Base-by-base conservation (phyloP, 2,113 vertebrate species). In the Himantopus leucocephalus region DNA sequence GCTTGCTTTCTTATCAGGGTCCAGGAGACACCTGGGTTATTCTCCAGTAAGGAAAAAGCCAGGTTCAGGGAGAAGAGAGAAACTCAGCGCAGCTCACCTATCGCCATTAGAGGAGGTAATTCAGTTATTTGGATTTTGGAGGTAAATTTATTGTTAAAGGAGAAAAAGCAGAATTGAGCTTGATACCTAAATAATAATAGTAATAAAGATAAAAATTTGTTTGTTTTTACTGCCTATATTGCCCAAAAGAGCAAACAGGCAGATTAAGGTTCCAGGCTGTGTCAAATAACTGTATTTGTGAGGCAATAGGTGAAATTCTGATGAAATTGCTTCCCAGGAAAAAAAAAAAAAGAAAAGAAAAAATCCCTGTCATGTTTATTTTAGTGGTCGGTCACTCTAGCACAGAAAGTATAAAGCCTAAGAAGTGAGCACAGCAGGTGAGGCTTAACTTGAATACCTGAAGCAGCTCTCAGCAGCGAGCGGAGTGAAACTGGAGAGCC, bases 381-480 rank as follows among this genome's bases (percentile, higher is more conserved):
- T 59, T 62, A 62, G 43, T 11, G 26, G 50, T 79, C 2, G 6
- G 60, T 77, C 70, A 39, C 86, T 95, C 81, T 47, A 48, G 73
- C 56, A 58, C 12, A 30, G 78, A 47, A 68, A 55, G 34, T 27
- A 27, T 5, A 41, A 59, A 63, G 63, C 4, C 6, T 63, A 48
- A 92, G 88, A 30, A 43, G 67, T 41, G 75, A 55, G 59, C 89
- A 48, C 88, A 55, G 62, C 68, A 80, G 72, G 88, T 5, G 3
- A 41, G 35, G 20, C 66, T 48, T 48, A 58, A 41, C 59, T 48
- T 39, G 21, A 68, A 37, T 48, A 91, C 84, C 86, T 93, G 88
- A 78, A 85, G 72, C 80, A 81, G 70, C 63, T 75, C 79, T 83
- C 92, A 77, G 95, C 91, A 77, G 89, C 71, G 85, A 85, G 95